Evolutionary conservation across 2,888 invertebrate species (phyloP).

Genomic region (Glaucopsyche alexis): DNA sequence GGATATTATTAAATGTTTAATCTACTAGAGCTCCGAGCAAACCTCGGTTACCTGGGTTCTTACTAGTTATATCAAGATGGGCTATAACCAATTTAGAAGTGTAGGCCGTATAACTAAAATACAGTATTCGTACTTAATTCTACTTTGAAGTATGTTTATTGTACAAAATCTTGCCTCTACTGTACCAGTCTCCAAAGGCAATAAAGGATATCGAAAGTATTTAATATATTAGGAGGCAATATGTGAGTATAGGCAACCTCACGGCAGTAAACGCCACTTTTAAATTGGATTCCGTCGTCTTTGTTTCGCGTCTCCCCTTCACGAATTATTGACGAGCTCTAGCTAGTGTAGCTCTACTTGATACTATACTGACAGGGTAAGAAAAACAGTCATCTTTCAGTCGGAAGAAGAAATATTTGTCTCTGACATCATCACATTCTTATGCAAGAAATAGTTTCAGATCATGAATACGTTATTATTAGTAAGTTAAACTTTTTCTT

Average conservation of each 20-base stretch:
- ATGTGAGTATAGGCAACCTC: constrained; percentile 33
- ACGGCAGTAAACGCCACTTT: constrained; percentile 56
- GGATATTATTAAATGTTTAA: no score
- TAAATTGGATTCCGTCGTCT: constrained; percentile 55
- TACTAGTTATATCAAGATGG: no score
- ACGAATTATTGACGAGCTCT: constrained; percentile 26
- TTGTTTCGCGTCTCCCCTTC: constrained; percentile 26
- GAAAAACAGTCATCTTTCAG: background rate
- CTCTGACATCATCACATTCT: no score
- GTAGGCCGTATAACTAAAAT: no score
- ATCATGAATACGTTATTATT: no score
- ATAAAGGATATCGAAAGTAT: constrained; percentile 14
- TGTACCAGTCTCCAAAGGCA: background rate
- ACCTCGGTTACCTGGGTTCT: no score
- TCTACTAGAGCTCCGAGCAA: no score
- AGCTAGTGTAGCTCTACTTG: background rate
- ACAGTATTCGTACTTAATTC: background rate
- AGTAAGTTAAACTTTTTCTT: no score
- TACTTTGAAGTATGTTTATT: background rate
- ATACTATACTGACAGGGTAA: constrained; percentile 13
- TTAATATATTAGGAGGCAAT: constrained; percentile 15
- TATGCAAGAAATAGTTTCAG: no score
- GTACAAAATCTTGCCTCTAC: background rate
- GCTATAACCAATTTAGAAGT: no score
- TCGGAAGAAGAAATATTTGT: no score